phyloP scores from a whole-genome alignment of 2,888 invertebrate genomes.

The Sarcophaga rosellei region DNA sequence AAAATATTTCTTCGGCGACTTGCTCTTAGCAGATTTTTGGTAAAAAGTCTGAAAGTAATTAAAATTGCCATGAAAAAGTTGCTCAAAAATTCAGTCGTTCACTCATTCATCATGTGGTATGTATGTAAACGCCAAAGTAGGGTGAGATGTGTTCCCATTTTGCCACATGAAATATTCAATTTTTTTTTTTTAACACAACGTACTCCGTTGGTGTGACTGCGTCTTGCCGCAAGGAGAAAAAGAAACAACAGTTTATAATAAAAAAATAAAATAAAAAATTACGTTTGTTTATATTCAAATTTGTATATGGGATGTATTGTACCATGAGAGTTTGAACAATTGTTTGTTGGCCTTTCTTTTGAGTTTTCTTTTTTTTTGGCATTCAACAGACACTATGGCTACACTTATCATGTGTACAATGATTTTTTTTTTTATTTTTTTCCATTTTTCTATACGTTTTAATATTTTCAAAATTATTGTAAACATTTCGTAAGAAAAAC shows the following conservation, averaged over 20 bases:
- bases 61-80: no score
- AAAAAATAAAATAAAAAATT: neutral
- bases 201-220: neutral
- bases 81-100: no score
- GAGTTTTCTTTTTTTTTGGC: neutral
- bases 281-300: constrained; percentile 50
- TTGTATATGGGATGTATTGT: neutral
- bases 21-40: no score
- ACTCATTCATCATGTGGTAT: no score
- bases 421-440: constrained; percentile 3
- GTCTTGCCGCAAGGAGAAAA: constrained; percentile 23
- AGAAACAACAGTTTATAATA: constrained; percentile 23
- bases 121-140: no score
- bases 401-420: constrained; percentile 5
- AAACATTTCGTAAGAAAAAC: constrained; percentile 60
- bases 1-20: no score
- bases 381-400: constrained; percentile 56
- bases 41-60: no score
- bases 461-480: constrained; percentile 40
- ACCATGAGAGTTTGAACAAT: constrained; percentile 26
- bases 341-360: constrained; percentile 28
- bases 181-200: constrained; percentile 19
- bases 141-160: no score
- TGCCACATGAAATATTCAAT: neutral
- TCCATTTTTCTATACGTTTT: constrained; percentile 21